A percentile compares a stretch with the other conserved stretches of the same genome.
Conservation (phyloP, 1,140 invertebrate species). For the Drosophila simulans region DNA sequence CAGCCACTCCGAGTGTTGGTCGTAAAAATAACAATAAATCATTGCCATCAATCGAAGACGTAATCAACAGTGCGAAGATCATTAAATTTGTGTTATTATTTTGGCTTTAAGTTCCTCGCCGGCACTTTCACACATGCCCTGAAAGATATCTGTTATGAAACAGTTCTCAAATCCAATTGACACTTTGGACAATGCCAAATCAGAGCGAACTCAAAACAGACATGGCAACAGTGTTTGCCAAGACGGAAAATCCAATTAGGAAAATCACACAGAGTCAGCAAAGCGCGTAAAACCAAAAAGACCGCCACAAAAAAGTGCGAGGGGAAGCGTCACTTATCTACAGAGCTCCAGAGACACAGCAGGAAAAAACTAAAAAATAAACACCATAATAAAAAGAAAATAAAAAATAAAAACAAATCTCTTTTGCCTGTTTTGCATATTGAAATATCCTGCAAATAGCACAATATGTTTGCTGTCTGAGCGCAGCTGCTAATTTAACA, state of each 20-base stretch:
- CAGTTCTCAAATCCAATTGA: constrained; percentile 51
- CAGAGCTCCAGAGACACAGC: constrained; percentile 1
- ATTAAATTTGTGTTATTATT: constrained; percentile 42
- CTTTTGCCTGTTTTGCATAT: constrained; percentile 5
- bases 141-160: constrained; percentile 28
- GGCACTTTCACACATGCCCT: constrained; percentile 18
- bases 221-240: constrained; percentile 26
- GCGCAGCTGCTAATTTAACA: constrained; percentile 69
- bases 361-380: constrained; percentile 11
- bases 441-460: constrained; percentile 47
- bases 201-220: constrained; percentile 13
- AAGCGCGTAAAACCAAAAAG: constrained; percentile 27
- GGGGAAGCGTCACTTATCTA: constrained; percentile 25
- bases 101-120: constrained; percentile 4
- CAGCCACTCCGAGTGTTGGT: constrained; percentile 30
- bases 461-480: constrained; percentile 25
- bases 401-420: constrained; percentile 12
- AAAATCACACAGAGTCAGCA: constrained; percentile 39
- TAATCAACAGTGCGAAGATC: constrained; percentile 32
- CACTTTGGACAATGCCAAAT: constrained; percentile 37
- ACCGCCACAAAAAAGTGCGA: constrained; percentile 6
- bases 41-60: constrained; percentile 42
- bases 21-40: constrained; percentile 54
- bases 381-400: neutral
- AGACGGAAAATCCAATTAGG: constrained; percentile 56